Percentiles rank a stretch among this genome's conserved stretches.
These are phyloP conservation scores for Babyrousa celebensis DNA, from an alignment of 2,797 vertebrate genomes.

Conservation along the genomic window DNA sequence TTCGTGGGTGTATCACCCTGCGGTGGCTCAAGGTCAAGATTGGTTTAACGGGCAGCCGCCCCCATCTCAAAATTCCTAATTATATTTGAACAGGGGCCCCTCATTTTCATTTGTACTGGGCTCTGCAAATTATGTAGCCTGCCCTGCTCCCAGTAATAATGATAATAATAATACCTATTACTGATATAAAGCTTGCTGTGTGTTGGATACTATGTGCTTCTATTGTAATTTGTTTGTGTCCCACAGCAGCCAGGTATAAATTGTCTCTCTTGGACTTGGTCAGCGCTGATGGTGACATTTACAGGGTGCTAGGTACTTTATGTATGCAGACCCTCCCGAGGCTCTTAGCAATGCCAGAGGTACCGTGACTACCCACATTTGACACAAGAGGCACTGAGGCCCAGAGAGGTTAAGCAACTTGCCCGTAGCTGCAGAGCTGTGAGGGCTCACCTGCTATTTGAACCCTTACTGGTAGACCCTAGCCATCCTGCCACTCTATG, in stretches of 20 bases:
- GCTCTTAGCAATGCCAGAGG: neutral
- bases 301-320: neutral
- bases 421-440: neutral
- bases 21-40: neutral
- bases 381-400: neutral
- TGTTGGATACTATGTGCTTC: neutral
- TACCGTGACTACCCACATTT: fast-evolving
- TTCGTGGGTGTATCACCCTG: neutral
- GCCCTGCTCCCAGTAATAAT: neutral
- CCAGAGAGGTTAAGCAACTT: neutral
- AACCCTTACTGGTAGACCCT: neutral
- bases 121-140: neutral
- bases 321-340: neutral
- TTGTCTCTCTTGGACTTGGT: neutral
- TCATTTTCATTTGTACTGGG: neutral
- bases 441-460: neutral
- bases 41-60: too few species aligned
- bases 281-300: neutral
- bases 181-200: neutral
- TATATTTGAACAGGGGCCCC: neutral
- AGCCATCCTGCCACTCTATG: fast-evolving
- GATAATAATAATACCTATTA: neutral
- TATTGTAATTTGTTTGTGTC: neutral
- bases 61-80: neutral
- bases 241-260: neutral